A percentile compares a stretch with the other conserved stretches of the same genome.
These are phyloP conservation scores for Palythoa caribaeorum DNA, from an alignment of 92 coral and sea anemone species.

Conservation along the genomic window DNA sequence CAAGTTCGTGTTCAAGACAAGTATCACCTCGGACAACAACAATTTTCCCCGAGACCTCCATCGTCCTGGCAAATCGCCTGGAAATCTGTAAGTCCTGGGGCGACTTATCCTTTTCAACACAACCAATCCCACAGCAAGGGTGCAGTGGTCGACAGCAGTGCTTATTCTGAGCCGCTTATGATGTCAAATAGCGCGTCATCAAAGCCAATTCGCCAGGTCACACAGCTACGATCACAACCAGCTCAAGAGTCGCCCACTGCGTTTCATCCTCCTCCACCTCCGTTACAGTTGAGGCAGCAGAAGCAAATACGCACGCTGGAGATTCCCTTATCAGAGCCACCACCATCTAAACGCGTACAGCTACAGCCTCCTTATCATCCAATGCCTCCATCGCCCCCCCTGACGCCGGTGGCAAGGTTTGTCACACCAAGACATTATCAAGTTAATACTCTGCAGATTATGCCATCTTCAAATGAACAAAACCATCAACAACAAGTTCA, in stretches of 20 bases:
- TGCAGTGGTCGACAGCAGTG: not conserved
- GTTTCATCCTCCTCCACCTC: conserved; percentile 1
- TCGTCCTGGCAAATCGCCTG: not conserved
- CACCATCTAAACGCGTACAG: conserved; percentile 6
- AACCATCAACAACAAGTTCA: not conserved
- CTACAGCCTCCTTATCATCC: not conserved
- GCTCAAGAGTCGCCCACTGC: not conserved
- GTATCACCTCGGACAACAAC: not conserved
- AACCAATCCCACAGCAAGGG: not conserved
- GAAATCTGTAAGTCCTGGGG: conserved; percentile 9
- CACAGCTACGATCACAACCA: not conserved
- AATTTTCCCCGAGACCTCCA: not conserved
- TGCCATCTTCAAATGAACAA: not conserved
- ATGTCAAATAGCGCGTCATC: not conserved
- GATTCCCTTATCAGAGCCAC: conserved; percentile 2
- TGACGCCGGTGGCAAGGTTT: conserved; percentile 3
- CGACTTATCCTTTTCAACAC: not conserved
- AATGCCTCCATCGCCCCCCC: conserved; percentile 23
- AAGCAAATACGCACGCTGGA: not conserved
- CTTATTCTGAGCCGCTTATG: not conserved
- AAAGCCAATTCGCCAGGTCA: not conserved
- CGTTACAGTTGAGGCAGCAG: not conserved
- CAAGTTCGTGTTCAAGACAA: not conserved
- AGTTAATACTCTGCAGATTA: not conserved
- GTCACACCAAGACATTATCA: not conserved